These are phyloP conservation scores for Tortricodes alternella DNA, from an alignment of 2,888 invertebrate genomes.

Conservation along the genomic window DNA sequence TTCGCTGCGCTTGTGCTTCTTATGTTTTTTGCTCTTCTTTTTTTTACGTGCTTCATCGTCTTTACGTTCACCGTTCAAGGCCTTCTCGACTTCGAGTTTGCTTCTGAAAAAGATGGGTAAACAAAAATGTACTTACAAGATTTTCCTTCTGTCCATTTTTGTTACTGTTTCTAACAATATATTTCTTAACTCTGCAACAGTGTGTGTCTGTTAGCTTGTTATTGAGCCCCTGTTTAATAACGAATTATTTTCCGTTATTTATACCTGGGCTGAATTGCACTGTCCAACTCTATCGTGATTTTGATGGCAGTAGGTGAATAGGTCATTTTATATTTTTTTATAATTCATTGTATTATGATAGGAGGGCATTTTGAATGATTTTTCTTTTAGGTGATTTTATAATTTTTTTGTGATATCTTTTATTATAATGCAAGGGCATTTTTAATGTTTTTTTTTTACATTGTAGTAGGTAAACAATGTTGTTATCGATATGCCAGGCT, in stretches of 20 bases:
- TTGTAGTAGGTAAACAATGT: conserved; percentile 16
- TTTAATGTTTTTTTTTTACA: too few relatives aligned
- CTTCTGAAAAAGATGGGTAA: conserved; percentile 43
- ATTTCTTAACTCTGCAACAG: conserved; percentile 30
- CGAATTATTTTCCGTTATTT: background rate
- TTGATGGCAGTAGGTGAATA: background rate
- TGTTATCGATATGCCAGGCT: background rate
- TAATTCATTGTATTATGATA: background rate
- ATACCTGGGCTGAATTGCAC: background rate
- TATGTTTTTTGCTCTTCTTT: conserved; percentile 83
- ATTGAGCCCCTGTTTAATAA: too few relatives aligned
- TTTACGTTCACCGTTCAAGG: conserved; percentile 47
- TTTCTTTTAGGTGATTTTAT: background rate
- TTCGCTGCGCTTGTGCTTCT: conserved; percentile 86
- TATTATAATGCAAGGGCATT: too few relatives aligned
- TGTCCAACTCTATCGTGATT: background rate
- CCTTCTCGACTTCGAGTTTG: conserved; percentile 45
- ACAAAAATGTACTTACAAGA: conserved; percentile 40
- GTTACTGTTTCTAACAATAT: conserved; percentile 39
- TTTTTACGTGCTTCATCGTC: conserved; percentile 71
- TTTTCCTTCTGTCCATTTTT: conserved; percentile 31
- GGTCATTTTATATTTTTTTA: background rate
- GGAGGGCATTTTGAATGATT: background rate
- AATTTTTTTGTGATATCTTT: background rate
- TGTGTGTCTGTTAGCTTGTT: background rate